Percentiles rank a stretch among this genome's conserved stretches.
These are phyloP conservation scores for Coryphaenoides rupestris DNA, from an alignment of 2,113 vertebrate species.

Conservation along the genomic window DNA sequence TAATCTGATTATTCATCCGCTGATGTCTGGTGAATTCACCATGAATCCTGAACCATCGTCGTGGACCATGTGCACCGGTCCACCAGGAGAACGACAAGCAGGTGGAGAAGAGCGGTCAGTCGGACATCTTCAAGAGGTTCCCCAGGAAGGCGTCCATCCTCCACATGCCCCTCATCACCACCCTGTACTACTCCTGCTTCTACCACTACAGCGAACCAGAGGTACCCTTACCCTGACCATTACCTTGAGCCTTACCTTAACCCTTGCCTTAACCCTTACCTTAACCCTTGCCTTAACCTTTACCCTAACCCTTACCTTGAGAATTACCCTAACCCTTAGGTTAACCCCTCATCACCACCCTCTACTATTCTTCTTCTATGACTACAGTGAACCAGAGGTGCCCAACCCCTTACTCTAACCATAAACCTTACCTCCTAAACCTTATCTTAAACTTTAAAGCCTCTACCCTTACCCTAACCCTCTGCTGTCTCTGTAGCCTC, in stretches of 20 bases:
- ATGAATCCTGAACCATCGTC: no score
- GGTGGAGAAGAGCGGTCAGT: constrained; percentile 77
- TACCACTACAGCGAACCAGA: constrained; percentile 80
- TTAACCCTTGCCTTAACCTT: constrained; percentile 68
- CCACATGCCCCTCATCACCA: constrained; percentile 93
- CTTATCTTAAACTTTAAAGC: no score
- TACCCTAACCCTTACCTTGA: not conserved
- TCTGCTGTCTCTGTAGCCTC: no score
- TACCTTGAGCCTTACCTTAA: constrained; percentile 83
- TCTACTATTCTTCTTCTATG: not conserved
- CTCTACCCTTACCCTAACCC: no score
- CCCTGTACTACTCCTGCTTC: constrained; percentile 92
- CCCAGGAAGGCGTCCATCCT: constrained; percentile 90
- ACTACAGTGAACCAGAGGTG: not conserved
- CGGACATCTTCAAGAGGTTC: constrained; percentile 86
- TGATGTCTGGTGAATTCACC: no score
- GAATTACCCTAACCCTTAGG: not conserved
- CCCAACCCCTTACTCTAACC: not conserved
- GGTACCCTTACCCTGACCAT: constrained; percentile 19
- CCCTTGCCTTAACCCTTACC: constrained; percentile 77
- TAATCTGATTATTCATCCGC: no score
- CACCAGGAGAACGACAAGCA: constrained; percentile 81
- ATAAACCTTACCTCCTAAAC: no score
- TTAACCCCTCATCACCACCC: not conserved
- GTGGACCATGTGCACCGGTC: no score